Evolutionary conservation across 1,140 invertebrate species (phyloP), one percentile per base, ranked within the genome.

Genomic region (Cydia strobilella): DNA sequence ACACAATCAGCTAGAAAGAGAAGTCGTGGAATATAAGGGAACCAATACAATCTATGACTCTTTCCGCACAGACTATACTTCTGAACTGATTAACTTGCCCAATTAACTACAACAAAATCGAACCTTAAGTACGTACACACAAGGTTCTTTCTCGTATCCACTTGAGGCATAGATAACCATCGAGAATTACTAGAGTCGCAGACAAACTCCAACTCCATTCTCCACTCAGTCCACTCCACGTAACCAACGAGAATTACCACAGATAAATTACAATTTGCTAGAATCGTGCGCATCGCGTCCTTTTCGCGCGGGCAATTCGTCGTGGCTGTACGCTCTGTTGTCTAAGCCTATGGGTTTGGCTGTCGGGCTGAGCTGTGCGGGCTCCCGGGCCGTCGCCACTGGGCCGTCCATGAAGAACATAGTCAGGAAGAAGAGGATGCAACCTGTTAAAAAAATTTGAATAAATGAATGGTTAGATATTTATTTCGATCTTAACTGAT

Each of bases 371-470:
- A 59, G 20, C 54, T 59, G 54, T 23, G 54, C 20, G 9, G 54
- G 54, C 20, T 76, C 77, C 35, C 71, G 63, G 51, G 80, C 74
- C 63, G 87, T 78, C 76, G 94, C 92, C 2, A 87, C 80, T 5
- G 94, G 92, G 2, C 94, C 95, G 63, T 95, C 95, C 95, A 96
- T 96, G 7, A 96, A 87, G 89, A 96, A 96, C 93, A 96, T 95
- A 12, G 95, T 96, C 0, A 95, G 84, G 69, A 96, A 93, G 91
- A 96, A 96, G 86, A 96, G 93, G 39, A 96, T 93, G 66, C 95
- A 95, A 91, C 95, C 95, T 96, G 85, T 27, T 76, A 3, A 42
- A 78, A 77, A 65, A 18, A 42, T 51, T 76, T 12, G 20, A 7
- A 48, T 75, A 9, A 20, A 27, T 27, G 7, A 35, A 39, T 31